A percentile compares a stretch with the other conserved stretches of the same genome.
phyloP scores from a whole-genome alignment of 2,888 invertebrate species.

The Brenthis daphne region DNA sequence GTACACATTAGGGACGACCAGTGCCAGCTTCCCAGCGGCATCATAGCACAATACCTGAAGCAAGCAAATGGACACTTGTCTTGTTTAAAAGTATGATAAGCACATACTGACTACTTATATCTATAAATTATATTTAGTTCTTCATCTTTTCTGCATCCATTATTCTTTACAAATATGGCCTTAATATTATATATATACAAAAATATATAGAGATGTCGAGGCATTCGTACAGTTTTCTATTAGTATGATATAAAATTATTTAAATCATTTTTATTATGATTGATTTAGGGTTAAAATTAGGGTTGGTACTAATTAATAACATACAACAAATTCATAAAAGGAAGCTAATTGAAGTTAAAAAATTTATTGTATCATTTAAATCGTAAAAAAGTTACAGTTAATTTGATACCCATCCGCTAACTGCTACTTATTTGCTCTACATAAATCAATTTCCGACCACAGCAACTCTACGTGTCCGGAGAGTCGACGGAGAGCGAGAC shows the following conservation, averaged over 20 bases:
- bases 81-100: slow-evolving; percentile 88
- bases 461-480: slow-evolving; percentile 89
- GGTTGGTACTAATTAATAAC: too few species aligned
- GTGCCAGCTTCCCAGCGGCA: slow-evolving; percentile 90
- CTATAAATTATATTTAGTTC: too few species aligned
- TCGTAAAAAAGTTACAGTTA: too few species aligned
- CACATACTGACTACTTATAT: neutral
- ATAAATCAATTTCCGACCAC: slow-evolving; percentile 35
- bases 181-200: neutral
- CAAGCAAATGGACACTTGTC: slow-evolving; percentile 92
- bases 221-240: too few species aligned
- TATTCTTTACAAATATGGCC: too few species aligned
- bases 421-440: neutral
- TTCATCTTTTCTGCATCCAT: neutral
- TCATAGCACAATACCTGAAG: slow-evolving; percentile 92
- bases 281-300: too few species aligned
- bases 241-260: too few species aligned
- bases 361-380: neutral
- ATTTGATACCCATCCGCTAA: slow-evolving; percentile 36
- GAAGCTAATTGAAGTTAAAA: too few species aligned
- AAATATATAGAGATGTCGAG: neutral
- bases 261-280: too few species aligned
- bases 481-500: slow-evolving; percentile 51
- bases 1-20: slow-evolving; percentile 92
- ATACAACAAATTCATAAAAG: too few species aligned